phyloP scores from a whole-genome alignment of 2,113 vertebrate species.

The Zosterops japonicus region DNA sequence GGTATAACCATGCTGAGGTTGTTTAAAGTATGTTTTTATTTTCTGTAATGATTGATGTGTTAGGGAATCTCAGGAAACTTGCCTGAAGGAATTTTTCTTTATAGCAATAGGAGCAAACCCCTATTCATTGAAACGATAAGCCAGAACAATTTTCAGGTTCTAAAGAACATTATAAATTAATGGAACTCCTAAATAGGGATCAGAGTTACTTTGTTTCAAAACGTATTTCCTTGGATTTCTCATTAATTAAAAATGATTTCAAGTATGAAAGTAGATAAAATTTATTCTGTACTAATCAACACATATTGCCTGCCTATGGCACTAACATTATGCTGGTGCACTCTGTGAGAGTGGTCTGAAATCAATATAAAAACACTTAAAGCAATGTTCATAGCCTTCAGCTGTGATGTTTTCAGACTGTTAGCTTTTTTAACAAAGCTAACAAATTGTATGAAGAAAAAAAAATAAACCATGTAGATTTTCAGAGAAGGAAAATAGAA shows the following conservation, averaged over 20 bases:
- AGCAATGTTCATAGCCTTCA: not conserved
- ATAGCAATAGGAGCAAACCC: not conserved
- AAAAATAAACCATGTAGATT: not conserved
- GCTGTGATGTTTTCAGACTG: not conserved
- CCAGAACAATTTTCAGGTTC: not conserved
- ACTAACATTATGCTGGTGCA: not conserved
- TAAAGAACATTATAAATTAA: not conserved
- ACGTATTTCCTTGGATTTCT: not conserved
- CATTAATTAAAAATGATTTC: not conserved
- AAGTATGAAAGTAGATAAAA: not conserved
- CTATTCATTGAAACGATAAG: not conserved
- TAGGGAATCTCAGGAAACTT: not conserved
- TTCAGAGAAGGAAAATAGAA: not conserved
- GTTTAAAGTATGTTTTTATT: slow-evolving; percentile 15
- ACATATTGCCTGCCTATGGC: not conserved
- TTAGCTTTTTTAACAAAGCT: not conserved
- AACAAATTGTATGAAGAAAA: not conserved
- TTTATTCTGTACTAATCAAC: not conserved
- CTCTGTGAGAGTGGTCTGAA: not conserved
- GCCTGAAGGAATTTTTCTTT: not conserved
- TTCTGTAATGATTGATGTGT: not conserved
- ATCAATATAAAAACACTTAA: not conserved
- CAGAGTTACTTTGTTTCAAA: not conserved
- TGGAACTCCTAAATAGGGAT: not conserved
- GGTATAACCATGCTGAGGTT: not conserved